Evolutionary conservation across 2,113 vertebrate species (phyloP).

Genomic region (Neopipo cinnamomea): DNA sequence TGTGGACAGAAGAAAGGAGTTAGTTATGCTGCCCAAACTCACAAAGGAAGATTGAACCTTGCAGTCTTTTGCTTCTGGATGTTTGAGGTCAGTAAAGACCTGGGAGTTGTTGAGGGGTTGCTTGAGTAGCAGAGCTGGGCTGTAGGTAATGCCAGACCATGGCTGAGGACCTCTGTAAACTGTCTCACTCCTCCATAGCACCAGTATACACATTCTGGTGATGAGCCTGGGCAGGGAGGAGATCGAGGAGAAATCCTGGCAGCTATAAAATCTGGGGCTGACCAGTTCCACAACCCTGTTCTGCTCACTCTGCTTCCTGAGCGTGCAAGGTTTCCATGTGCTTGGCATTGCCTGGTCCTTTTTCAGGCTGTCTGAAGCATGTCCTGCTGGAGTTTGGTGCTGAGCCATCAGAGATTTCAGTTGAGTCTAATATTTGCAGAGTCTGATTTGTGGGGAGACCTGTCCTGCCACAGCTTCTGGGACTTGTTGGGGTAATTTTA

Average conservation of each 20-base stretch:
- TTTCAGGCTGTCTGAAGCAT: background rate
- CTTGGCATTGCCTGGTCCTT: background rate
- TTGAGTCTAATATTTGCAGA: constrained; percentile 3
- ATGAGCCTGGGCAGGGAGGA: background rate
- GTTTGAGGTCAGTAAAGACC: background rate
- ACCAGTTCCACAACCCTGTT: background rate
- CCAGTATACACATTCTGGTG: background rate
- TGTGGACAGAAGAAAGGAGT: background rate
- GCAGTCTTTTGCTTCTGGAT: background rate
- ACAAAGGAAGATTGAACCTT: background rate
- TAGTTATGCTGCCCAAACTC: background rate
- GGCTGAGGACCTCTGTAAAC: background rate
- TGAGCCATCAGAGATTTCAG: constrained; percentile 8
- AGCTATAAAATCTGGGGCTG: background rate
- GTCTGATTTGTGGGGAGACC: background rate
- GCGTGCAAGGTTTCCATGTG: accelerated
- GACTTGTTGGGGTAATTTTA: constrained; percentile 20
- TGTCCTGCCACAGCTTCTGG: background rate
- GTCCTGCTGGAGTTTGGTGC: constrained; percentile 7
- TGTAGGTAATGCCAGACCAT: background rate
- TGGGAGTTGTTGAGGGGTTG: background rate
- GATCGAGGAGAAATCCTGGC: background rate
- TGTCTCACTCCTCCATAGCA: background rate
- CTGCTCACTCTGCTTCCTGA: background rate
- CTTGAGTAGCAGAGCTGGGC: background rate